Percentiles rank a stretch among this genome's conserved stretches.
These are phyloP conservation scores for Dryocosmus kuriphilus DNA, from an alignment of 2,888 invertebrate species.

Conservation along the genomic window DNA sequence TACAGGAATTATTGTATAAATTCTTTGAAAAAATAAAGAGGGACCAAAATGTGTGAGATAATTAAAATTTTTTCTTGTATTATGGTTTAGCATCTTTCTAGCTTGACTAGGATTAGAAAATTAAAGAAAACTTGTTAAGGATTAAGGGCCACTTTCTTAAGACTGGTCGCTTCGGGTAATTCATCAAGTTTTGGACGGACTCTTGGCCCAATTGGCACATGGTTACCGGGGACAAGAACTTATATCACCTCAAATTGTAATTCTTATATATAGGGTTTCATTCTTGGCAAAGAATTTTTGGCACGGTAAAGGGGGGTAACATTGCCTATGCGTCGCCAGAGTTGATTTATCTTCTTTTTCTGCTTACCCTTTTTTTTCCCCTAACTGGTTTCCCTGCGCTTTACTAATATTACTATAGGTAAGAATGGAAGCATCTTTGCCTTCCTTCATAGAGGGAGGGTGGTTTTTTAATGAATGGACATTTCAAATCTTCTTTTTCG, in stretches of 20 bases:
- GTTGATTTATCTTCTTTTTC: not conserved
- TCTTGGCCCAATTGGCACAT: constrained; percentile 70
- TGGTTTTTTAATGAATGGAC: too few species aligned
- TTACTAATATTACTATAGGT: not conserved
- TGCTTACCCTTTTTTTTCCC: not conserved
- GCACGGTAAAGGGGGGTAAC: constrained; percentile 33
- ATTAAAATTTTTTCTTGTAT: too few species aligned
- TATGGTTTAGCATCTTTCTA: too few species aligned
- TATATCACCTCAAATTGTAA: constrained; percentile 58
- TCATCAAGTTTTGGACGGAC: constrained; percentile 53
- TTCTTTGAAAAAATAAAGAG: too few species aligned
- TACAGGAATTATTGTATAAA: too few species aligned
- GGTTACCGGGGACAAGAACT: constrained; percentile 53
- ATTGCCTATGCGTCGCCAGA: constrained; percentile 14
- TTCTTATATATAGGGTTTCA: constrained; percentile 44
- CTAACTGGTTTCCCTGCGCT: not conserved
- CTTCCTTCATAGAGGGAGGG: too few species aligned
- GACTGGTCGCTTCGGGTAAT: constrained; percentile 28
- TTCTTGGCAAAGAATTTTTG: constrained; percentile 54
- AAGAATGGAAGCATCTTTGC: not conserved
- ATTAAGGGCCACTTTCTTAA: not conserved
- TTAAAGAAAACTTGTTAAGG: too few species aligned
- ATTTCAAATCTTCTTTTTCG: too few species aligned
- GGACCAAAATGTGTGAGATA: too few species aligned
- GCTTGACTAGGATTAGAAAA: too few species aligned